Percentiles rank a stretch among this genome's conserved stretches.
Evolutionary conservation across 2,113 vertebrate genomes (phyloP).

Genomic region (Larimichthys crocea): DNA sequence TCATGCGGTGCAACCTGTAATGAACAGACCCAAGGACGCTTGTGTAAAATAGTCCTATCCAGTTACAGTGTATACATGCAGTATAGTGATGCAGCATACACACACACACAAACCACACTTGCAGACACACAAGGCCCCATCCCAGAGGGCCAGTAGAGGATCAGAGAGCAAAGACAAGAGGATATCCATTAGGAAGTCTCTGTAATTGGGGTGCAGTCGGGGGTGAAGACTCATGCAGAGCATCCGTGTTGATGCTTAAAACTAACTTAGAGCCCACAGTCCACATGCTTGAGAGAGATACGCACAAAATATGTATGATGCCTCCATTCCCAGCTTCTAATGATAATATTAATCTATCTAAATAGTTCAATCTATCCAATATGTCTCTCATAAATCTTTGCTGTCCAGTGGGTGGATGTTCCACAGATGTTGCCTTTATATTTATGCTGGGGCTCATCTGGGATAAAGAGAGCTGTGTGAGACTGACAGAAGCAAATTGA

Average conservation of each 20-base stretch:
- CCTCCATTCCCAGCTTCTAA: not conserved
- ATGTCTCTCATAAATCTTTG: slow-evolving; percentile 29
- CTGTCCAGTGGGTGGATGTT: slow-evolving; percentile 18
- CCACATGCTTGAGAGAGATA: not conserved
- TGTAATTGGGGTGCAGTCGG: slow-evolving; percentile 64
- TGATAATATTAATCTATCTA: slow-evolving; percentile 1
- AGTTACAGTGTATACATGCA: slow-evolving; percentile 38
- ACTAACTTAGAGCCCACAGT: slow-evolving; percentile 1
- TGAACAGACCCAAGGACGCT: slow-evolving; percentile 21
- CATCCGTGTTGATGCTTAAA: slow-evolving; percentile 29
- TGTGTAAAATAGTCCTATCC: slow-evolving; percentile 45
- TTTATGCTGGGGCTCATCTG: slow-evolving; percentile 22
- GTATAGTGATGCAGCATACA: slow-evolving; percentile 21
- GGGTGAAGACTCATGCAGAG: slow-evolving; percentile 44
- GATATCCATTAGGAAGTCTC: slow-evolving; percentile 79
- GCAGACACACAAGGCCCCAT: slow-evolving; percentile 53
- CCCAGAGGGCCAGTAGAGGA: slow-evolving; percentile 57
- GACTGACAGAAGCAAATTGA: slow-evolving; percentile 46
- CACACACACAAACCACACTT: slow-evolving; percentile 8
- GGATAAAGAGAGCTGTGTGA: slow-evolving; percentile 31
- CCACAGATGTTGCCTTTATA: slow-evolving; percentile 59
- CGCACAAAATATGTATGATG: not conserved
- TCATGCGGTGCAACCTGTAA: slow-evolving; percentile 42
- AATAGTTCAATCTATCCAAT: not conserved
- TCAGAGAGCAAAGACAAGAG: slow-evolving; percentile 67